Evolutionary conservation across 2,888 invertebrate species (phyloP).

Genomic region (Clunio marinus): DNA sequence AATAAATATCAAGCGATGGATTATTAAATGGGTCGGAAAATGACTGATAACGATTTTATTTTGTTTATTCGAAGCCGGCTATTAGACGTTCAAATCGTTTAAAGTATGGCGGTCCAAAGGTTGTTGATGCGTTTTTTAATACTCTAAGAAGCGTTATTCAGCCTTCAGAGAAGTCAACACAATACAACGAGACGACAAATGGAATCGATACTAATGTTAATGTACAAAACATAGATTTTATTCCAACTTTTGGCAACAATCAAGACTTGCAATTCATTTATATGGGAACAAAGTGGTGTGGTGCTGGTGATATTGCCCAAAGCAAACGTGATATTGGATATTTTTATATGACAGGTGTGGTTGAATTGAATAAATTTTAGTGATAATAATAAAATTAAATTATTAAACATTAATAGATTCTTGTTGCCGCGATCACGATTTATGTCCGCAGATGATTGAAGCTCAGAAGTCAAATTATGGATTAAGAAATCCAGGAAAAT

Average conservation of each 20-base stretch:
- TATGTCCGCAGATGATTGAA: background rate
- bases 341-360: constrained; percentile 20
- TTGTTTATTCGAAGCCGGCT: too few relatives aligned
- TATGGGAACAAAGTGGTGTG: constrained; percentile 28
- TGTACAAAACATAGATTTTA: background rate
- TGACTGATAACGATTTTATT: too few relatives aligned
- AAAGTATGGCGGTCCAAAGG: background rate
- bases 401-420: too few relatives aligned
- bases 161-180: background rate
- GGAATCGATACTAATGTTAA: background rate
- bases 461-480: constrained; percentile 4
- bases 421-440: constrained; percentile 24
- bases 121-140: background rate
- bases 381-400: too few relatives aligned
- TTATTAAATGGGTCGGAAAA: too few relatives aligned
- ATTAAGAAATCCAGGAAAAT: constrained; percentile 24
- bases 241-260: background rate
- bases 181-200: constrained; percentile 14
- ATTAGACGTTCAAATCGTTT: too few relatives aligned
- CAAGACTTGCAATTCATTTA: constrained; percentile 16
- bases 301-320: constrained; percentile 9
- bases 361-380: too few relatives aligned
- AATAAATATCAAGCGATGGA: too few relatives aligned
- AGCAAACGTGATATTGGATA: constrained; percentile 19
- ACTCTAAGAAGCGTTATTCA: background rate